A percentile compares a stretch with the other conserved stretches of the same genome.
These are phyloP conservation scores for Phaonia tiefii DNA, from an alignment of 2,888 invertebrate species.

Conservation along the genomic window DNA sequence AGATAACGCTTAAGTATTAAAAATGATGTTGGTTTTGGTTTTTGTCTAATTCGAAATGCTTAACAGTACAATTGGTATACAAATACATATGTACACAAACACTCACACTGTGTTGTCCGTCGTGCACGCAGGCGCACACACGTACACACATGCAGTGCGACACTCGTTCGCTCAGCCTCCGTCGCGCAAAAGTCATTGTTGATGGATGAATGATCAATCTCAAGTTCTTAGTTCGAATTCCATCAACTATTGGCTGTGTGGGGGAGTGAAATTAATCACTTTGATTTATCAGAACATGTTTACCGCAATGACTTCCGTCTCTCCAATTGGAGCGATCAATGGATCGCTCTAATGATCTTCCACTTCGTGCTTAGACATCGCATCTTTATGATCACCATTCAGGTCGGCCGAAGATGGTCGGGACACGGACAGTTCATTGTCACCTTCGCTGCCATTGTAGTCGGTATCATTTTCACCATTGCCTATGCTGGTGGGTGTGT, in stretches of 20 bases:
- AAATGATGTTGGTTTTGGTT: slow-evolving; percentile 12
- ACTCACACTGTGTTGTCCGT: not conserved
- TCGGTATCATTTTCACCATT: slow-evolving; percentile 79
- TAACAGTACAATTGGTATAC: slow-evolving; percentile 23
- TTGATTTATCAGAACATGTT: not conserved
- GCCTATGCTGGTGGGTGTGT: slow-evolving; percentile 78
- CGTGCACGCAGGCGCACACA: not conserved
- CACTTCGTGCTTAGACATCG: slow-evolving; percentile 25
- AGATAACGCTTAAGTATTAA: slow-evolving; percentile 34
- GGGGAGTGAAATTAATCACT: slow-evolving; percentile 18
- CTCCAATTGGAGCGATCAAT: not conserved
- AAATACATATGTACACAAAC: slow-evolving; percentile 16
- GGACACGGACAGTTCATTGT: slow-evolving; percentile 76
- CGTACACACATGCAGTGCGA: not conserved
- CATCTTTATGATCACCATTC: slow-evolving; percentile 31
- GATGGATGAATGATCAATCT: too few relatives aligned
- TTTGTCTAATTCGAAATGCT: slow-evolving; percentile 17
- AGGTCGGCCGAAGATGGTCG: slow-evolving; percentile 67
- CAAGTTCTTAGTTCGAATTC: slow-evolving; percentile 1
- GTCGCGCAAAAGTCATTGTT: not conserved
- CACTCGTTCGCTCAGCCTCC: not conserved
- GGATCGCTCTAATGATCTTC: slow-evolving; percentile 44
- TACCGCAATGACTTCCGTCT: not conserved
- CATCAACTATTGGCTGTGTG: slow-evolving; percentile 11
- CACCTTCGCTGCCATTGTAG: slow-evolving; percentile 78